A percentile compares a stretch with the other conserved stretches of the same genome.
Evolutionary conservation across 2,797 vertebrate species (phyloP).

Genomic region (Lacerta bilineata): DNA sequence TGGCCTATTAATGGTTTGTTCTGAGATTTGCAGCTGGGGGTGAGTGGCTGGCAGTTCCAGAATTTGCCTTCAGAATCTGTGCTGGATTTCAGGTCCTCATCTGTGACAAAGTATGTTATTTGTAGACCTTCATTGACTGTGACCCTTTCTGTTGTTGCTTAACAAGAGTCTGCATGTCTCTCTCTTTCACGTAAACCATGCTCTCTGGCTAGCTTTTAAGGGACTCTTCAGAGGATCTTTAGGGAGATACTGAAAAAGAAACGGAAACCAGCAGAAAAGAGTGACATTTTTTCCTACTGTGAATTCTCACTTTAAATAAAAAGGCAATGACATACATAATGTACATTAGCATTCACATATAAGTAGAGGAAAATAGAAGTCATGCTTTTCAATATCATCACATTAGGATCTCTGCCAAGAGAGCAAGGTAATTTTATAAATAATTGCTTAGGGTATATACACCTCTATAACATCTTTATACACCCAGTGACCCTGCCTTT

Average conservation of each 20-base stretch:
- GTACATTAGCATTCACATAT: not conserved
- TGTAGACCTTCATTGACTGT: not conserved
- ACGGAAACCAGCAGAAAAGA: not conserved
- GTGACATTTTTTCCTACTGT: not conserved
- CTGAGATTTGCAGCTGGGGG: not conserved
- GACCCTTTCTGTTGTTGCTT: not conserved
- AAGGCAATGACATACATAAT: not conserved
- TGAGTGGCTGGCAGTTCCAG: not conserved
- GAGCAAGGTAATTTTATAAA: conserved; percentile 4
- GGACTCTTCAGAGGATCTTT: not conserved
- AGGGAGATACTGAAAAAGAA: not conserved
- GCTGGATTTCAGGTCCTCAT: conserved; percentile 1
- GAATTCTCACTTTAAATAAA: not conserved
- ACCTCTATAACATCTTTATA: conserved; percentile 5
- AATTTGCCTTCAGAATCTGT: not conserved
- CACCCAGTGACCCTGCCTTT: not conserved
- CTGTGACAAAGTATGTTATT: not conserved
- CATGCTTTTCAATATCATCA: not conserved
- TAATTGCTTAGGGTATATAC: not conserved
- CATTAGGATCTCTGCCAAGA: not conserved
- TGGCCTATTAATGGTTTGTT: not conserved
- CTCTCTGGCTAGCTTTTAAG: not conserved
- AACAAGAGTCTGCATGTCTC: not conserved
- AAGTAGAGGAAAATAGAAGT: not conserved
- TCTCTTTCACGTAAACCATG: not conserved